A percentile compares a stretch with the other conserved stretches of the same genome.
Evolutionary conservation across 2,113 vertebrate species (phyloP).

Genomic region (Clarias gariepinus): DNA sequence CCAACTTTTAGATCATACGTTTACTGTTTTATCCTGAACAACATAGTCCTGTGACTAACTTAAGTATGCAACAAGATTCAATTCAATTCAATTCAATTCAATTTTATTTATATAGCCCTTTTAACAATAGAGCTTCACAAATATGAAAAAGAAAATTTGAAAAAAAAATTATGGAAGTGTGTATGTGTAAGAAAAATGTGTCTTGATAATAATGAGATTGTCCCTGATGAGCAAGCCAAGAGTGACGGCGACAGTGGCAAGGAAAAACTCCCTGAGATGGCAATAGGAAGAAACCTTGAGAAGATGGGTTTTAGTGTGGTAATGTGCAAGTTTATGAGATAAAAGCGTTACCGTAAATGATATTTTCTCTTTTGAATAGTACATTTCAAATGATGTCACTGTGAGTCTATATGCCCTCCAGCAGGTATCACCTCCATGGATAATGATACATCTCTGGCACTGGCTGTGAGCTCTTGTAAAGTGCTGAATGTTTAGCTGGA

Average conservation of each 20-base stretch:
- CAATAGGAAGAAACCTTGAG: too few relatives aligned
- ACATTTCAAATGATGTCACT: constrained; percentile 26
- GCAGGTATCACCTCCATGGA: constrained; percentile 34
- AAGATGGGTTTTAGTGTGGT: neutral
- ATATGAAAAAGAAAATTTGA: too few relatives aligned
- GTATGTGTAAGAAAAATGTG: too few relatives aligned
- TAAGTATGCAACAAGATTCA: neutral
- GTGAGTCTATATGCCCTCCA: constrained; percentile 34
- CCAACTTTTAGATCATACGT: neutral
- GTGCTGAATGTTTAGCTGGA: constrained; percentile 60
- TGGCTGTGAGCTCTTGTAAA: constrained; percentile 43
- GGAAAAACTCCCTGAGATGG: too few relatives aligned
- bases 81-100: too few relatives aligned
- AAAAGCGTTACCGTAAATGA: neutral
- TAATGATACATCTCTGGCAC: constrained; percentile 31
- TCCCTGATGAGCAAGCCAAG: too few relatives aligned
- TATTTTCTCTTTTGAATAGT: neutral
- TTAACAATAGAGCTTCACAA: too few relatives aligned
- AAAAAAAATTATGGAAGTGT: too few relatives aligned
- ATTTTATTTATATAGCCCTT: too few relatives aligned
- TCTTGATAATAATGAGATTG: too few relatives aligned
- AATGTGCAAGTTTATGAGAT: neutral
- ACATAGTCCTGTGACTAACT: neutral
- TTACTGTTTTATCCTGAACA: neutral
- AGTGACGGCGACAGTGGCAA: too few relatives aligned